Percentiles rank a stretch among this genome's conserved stretches.
phyloP scores from a whole-genome alignment of 2,797 vertebrate species.

The Vespertilio murinus region DNA sequence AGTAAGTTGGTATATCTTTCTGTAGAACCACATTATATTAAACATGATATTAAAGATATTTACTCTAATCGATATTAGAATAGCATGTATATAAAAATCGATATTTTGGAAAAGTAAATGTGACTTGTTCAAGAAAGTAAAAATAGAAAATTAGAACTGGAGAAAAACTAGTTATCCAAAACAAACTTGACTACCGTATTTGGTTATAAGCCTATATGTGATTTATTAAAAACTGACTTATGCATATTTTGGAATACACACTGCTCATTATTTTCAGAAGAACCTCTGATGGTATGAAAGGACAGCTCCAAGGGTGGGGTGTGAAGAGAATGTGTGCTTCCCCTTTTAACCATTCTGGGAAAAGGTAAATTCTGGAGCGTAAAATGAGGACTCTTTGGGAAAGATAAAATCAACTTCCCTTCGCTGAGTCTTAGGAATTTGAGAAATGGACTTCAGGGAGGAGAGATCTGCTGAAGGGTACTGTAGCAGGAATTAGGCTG shows the following conservation, averaged over 20 bases:
- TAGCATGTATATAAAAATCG: not conserved
- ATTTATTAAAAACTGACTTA: not conserved
- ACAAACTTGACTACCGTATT: not conserved
- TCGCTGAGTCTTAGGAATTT: not conserved
- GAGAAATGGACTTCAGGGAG: not conserved
- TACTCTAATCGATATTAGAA: not conserved
- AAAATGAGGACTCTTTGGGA: not conserved
- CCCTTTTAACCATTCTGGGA: not conserved
- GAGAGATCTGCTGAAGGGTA: not conserved
- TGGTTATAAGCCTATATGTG: not conserved
- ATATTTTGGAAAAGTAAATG: not conserved
- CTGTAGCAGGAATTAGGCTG: not conserved
- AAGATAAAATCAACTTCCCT: not conserved
- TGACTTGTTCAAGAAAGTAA: not conserved
- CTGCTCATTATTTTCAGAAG: not conserved
- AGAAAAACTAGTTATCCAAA: constrained; percentile 18
- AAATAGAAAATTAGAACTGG: not conserved
- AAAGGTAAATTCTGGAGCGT: not conserved
- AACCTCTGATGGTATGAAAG: not conserved
- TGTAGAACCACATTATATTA: not conserved
- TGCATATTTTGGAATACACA: not conserved
- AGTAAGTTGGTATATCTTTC: not conserved
- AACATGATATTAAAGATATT: not conserved
- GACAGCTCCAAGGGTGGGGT: not conserved
- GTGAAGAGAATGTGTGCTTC: not conserved